These are phyloP conservation scores for Tolypeutes matacus DNA, from an alignment of 2,797 vertebrate species.

Conservation along the genomic window DNA sequence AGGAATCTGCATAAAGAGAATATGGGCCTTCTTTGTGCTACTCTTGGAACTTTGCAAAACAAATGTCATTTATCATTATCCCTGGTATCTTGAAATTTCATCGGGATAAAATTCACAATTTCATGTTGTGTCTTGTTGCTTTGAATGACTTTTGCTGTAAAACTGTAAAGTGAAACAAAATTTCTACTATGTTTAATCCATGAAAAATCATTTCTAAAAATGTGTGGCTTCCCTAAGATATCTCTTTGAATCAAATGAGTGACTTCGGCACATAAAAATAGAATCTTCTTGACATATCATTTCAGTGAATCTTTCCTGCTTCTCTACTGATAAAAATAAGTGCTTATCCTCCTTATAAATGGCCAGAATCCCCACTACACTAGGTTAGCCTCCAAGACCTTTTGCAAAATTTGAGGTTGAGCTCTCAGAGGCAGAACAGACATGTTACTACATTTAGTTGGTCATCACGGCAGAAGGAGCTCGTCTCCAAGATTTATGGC, in stretches of 20 bases:
- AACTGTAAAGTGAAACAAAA: neutral
- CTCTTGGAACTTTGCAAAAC: neutral
- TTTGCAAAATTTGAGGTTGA: neutral
- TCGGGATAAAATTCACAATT: no score
- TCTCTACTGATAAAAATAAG: neutral
- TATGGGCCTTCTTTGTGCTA: neutral
- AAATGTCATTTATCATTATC: neutral
- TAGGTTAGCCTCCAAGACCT: neutral
- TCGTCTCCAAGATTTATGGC: neutral
- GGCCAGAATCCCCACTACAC: neutral
- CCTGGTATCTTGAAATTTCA: neutral
- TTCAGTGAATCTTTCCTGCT: neutral
- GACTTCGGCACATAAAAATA: neutral
- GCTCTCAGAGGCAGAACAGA: neutral
- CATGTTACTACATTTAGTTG: neutral
- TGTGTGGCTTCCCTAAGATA: neutral
- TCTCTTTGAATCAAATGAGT: neutral
- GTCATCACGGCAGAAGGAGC: neutral
- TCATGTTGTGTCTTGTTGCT: neutral
- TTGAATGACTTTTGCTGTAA: neutral
- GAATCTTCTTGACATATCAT: neutral
- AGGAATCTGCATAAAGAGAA: neutral
- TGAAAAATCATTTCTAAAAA: neutral
- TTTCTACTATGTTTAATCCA: neutral
- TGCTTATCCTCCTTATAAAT: neutral